phyloP scores from a whole-genome alignment of 2,113 vertebrate species.

The Arothron firmamentum region DNA sequence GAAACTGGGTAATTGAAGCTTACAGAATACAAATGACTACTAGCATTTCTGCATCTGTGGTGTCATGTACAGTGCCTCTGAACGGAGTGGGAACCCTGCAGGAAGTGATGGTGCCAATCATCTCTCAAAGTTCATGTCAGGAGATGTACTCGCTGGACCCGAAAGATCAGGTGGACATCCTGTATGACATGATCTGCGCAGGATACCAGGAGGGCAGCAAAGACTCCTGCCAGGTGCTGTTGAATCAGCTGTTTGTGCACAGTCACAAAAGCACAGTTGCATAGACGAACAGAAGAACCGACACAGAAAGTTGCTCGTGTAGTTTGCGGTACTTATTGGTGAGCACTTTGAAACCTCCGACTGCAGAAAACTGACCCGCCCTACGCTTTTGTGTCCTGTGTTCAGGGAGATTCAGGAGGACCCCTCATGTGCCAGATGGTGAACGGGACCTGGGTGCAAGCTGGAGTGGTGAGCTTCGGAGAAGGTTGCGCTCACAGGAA shows the following conservation, averaged over 20 bases:
- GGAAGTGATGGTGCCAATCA: conserved; percentile 74
- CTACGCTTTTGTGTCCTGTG: neutral
- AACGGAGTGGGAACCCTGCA: conserved; percentile 61
- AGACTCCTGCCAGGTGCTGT: conserved; percentile 78
- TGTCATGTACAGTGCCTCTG: conserved; percentile 60
- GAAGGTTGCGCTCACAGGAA: conserved; percentile 65
- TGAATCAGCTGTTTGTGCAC: conserved; percentile 19
- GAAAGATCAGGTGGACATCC: conserved; percentile 55
- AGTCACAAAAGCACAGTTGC: neutral
- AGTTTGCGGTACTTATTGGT: neutral
- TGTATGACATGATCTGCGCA: conserved; percentile 76
- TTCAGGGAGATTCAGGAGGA: conserved; percentile 78
- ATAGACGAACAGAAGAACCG: neutral
- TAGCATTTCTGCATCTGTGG: conserved; percentile 2
- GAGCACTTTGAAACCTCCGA: conserved; percentile 19
- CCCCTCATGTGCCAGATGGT: conserved; percentile 72
- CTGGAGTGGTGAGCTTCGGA: conserved; percentile 78
- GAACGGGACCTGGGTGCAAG: conserved; percentile 75
- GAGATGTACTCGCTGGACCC: conserved; percentile 59
- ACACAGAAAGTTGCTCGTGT: too few species aligned
- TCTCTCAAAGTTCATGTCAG: conserved; percentile 66
- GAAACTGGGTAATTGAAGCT: too few species aligned
- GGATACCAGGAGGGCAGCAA: conserved; percentile 68
- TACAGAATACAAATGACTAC: neutral
- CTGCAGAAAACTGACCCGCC: conserved; percentile 5